These are phyloP conservation scores for Eclectus roratus DNA, from an alignment of 2,113 vertebrate genomes.

Conservation along the genomic window DNA sequence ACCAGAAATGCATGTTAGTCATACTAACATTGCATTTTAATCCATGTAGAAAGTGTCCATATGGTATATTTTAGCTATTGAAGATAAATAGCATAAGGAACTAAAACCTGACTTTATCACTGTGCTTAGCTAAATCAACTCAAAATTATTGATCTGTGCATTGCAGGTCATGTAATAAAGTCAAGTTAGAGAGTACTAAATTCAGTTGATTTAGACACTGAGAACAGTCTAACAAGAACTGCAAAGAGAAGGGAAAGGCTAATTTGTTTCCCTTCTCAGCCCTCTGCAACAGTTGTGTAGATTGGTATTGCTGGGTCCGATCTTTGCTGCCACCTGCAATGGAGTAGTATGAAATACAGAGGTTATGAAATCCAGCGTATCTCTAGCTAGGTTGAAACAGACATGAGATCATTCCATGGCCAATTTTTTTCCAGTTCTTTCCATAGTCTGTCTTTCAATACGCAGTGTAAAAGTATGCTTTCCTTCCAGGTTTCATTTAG, in stretches of 20 bases:
- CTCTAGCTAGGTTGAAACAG: not conserved
- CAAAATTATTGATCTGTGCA: not conserved
- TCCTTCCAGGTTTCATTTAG: not conserved
- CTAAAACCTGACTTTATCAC: not conserved
- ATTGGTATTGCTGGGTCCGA: not conserved
- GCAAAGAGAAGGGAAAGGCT: not conserved
- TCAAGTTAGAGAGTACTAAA: not conserved
- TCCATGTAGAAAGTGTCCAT: not conserved
- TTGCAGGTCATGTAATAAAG: not conserved
- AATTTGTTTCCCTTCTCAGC: conserved; percentile 2
- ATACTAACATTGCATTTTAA: not conserved
- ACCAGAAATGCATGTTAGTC: not conserved
- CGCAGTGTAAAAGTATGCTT: not conserved
- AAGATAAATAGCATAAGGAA: not conserved
- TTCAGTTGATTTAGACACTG: not conserved
- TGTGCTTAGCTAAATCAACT: not conserved
- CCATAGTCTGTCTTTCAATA: not conserved
- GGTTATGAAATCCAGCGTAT: not conserved
- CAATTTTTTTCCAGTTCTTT: not conserved
- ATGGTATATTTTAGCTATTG: accelerated
- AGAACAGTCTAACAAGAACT: not conserved
- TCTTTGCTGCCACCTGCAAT: not conserved
- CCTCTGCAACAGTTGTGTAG: not conserved
- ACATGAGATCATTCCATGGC: not conserved
- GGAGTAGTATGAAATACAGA: not conserved